Conservation (phyloP, 2,113 vertebrate species). For the Gymnarchus niloticus region DNA sequence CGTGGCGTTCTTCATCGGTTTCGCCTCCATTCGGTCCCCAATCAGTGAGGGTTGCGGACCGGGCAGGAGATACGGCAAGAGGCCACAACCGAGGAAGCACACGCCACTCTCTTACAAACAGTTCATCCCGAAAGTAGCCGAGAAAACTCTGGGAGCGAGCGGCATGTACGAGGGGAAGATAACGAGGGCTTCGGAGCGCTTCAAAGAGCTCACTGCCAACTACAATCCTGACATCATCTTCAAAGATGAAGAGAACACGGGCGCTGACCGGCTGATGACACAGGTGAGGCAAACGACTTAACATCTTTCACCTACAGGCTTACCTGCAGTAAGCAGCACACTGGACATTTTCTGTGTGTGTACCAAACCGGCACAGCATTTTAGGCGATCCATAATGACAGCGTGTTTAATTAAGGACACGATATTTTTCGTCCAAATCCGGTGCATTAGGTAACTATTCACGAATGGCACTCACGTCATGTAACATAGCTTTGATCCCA, state of each 20-base stretch:
- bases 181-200: conserved; percentile 84
- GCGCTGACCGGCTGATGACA: conserved; percentile 94
- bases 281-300: conserved; percentile 68
- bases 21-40: conserved; percentile 76
- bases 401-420: too few relatives aligned
- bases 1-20: conserved; percentile 61
- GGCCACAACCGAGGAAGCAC: conserved; percentile 84
- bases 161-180: conserved; percentile 93
- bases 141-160: conserved; percentile 95
- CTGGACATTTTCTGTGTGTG: conserved; percentile 16
- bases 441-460: too few relatives aligned
- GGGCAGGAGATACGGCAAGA: conserved; percentile 91
- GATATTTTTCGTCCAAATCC: too few relatives aligned
- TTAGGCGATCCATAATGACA: background rate
- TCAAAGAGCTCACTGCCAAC: conserved; percentile 92
- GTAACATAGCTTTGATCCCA: background rate
- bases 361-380: background rate
- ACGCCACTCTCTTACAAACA: conserved; percentile 88
- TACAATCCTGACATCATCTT: conserved; percentile 98
- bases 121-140: conserved; percentile 89
- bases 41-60: conserved; percentile 85
- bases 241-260: conserved; percentile 98
- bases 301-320: background rate
- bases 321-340: background rate
- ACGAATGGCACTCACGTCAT: background rate